phyloP scores from a whole-genome alignment of 2,797 vertebrate species.

The Pipistrellus kuhlii region DNA sequence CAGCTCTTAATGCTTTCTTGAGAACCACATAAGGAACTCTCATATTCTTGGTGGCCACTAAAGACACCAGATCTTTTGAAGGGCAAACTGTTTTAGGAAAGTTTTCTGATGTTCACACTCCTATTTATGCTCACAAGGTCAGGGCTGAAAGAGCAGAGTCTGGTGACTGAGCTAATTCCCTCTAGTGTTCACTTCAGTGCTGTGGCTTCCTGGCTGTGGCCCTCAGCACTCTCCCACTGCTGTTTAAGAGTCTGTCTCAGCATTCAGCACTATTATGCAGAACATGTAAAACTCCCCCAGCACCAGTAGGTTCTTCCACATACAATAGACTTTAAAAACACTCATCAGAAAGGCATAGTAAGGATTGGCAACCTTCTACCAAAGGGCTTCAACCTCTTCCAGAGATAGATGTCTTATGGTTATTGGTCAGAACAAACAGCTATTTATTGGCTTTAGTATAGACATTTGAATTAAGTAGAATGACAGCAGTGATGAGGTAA shows the following conservation, averaged over 20 bases:
- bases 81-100: background rate
- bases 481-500: background rate
- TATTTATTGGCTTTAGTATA: slow-evolving; percentile 7
- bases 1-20: background rate
- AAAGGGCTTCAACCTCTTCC: background rate
- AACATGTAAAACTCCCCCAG: background rate
- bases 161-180: background rate
- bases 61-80: background rate
- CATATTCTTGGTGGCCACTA: background rate
- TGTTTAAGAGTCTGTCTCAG: background rate
- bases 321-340: background rate
- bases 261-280: background rate
- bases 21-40: background rate
- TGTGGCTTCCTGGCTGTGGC: accelerated
- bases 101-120: background rate
- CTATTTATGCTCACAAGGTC: background rate
- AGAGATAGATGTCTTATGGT: background rate
- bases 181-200: background rate
- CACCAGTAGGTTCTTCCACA: background rate
- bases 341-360: background rate
- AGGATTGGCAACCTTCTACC: background rate
- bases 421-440: background rate
- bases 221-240: background rate
- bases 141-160: background rate
- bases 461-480: slow-evolving; percentile 41